phyloP scores from a whole-genome alignment of 2,888 invertebrate species.

The Dermolepida albohirtum region DNA sequence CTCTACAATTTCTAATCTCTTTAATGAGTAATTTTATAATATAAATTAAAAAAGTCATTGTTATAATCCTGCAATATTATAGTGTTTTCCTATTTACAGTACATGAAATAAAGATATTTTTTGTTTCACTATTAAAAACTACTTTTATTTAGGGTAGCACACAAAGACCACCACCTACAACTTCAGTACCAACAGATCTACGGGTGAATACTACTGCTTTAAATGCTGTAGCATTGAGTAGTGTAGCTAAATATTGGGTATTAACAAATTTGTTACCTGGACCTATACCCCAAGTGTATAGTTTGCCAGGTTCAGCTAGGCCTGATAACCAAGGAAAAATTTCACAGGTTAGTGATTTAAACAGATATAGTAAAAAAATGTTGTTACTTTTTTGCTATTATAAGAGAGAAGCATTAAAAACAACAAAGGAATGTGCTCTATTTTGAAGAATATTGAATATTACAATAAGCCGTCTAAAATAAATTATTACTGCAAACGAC shows the following conservation, averaged over 20 bases:
- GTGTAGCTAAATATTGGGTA: constrained; percentile 86
- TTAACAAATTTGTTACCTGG: constrained; percentile 84
- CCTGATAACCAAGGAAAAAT: constrained; percentile 72
- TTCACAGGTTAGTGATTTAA: constrained; percentile 66
- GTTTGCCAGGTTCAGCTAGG: constrained; percentile 71
- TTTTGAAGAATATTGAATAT: no score
- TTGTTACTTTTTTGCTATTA: background rate
- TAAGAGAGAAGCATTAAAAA: no score
- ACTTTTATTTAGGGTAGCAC: constrained; percentile 58
- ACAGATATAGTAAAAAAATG: background rate
- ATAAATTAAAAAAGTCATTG: no score
- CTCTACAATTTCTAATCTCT: no score
- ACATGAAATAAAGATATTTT: no score
- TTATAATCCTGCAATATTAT: no score
- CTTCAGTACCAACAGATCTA: constrained; percentile 71
- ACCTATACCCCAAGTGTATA: constrained; percentile 80
- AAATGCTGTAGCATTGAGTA: constrained; percentile 77
- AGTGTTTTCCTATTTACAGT: no score
- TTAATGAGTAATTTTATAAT: no score
- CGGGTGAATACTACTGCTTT: constrained; percentile 75
- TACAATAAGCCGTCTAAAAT: no score
- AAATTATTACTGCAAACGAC: no score
- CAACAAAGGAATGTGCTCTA: no score
- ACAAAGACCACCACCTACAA: constrained; percentile 65
- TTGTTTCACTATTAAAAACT: no score